phyloP scores from a whole-genome alignment of 2,113 vertebrate species.

The Amblyornis subalaris region DNA sequence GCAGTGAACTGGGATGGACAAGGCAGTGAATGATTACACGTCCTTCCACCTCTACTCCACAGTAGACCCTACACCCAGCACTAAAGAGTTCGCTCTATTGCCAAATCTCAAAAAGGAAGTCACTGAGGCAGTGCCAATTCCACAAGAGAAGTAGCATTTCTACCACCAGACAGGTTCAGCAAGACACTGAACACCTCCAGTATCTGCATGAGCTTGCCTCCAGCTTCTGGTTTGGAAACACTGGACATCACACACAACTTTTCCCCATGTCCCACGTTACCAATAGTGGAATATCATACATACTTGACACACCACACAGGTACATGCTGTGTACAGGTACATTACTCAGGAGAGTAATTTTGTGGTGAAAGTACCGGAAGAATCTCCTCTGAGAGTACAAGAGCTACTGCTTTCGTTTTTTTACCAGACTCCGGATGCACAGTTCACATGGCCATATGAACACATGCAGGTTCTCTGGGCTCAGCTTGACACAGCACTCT shows the following conservation, averaged over 20 bases:
- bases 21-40: background rate
- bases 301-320: fast-evolving
- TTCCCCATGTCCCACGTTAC: background rate
- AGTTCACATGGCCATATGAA: fast-evolving
- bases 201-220: fast-evolving
- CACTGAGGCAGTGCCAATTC: background rate
- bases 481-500: fast-evolving
- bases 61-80: background rate
- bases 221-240: background rate
- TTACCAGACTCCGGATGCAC: background rate
- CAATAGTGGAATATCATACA: no score
- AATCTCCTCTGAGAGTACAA: fast-evolving
- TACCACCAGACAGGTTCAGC: background rate
- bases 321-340: fast-evolving
- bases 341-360: fast-evolving
- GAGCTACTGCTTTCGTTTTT: background rate
- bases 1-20: background rate
- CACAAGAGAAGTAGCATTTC: background rate
- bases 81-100: background rate
- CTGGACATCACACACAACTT: fast-evolving
- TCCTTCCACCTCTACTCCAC: background rate
- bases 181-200: background rate
- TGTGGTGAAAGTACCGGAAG: background rate
- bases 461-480: fast-evolving
- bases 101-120: background rate